Percentiles rank a stretch among this genome's conserved stretches.
Conservation (phyloP, 2,797 vertebrate genomes). For the Acipenser transmontanus region DNA sequence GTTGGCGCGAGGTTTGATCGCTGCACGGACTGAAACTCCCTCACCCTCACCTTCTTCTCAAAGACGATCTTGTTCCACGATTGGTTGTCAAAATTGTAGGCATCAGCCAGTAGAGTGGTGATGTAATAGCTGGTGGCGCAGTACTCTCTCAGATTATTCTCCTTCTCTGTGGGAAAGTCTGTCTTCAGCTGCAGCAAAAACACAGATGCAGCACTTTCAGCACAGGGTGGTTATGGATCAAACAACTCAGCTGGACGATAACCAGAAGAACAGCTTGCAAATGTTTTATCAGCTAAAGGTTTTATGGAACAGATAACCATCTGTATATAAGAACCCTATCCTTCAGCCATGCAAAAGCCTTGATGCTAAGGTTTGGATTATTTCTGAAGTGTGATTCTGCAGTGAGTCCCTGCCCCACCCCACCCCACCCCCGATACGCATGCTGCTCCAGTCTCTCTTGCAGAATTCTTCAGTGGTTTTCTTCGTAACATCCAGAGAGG, state of each 20-base stretch:
- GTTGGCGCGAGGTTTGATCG: neutral
- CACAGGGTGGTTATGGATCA: neutral
- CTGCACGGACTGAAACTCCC: too few species aligned
- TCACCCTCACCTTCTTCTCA: slow-evolving; percentile 52
- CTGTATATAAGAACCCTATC: too few species aligned
- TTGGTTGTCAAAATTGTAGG: slow-evolving; percentile 51
- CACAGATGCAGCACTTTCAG: neutral
- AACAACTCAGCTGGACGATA: neutral
- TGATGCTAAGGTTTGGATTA: neutral
- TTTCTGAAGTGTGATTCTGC: too few species aligned
- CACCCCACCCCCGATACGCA: slow-evolving; percentile 1
- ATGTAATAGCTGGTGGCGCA: slow-evolving; percentile 58
- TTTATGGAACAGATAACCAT: too few species aligned
- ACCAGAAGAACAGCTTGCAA: too few species aligned
- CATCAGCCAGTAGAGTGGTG: slow-evolving; percentile 53
- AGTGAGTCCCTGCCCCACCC: neutral
- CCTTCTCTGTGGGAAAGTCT: slow-evolving; percentile 28
- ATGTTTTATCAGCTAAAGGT: too few species aligned
- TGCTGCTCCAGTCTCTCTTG: slow-evolving; percentile 32
- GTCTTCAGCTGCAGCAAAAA: slow-evolving; percentile 40
- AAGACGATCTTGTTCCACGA: slow-evolving; percentile 64
- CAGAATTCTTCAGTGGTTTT: slow-evolving; percentile 35
- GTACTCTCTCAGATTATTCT: slow-evolving; percentile 47
- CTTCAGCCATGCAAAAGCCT: neutral
- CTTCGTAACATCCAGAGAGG: slow-evolving; percentile 24